Evolutionary conservation across 2,113 vertebrate species (phyloP).

Genomic region (Crotalus horridus): DNA sequence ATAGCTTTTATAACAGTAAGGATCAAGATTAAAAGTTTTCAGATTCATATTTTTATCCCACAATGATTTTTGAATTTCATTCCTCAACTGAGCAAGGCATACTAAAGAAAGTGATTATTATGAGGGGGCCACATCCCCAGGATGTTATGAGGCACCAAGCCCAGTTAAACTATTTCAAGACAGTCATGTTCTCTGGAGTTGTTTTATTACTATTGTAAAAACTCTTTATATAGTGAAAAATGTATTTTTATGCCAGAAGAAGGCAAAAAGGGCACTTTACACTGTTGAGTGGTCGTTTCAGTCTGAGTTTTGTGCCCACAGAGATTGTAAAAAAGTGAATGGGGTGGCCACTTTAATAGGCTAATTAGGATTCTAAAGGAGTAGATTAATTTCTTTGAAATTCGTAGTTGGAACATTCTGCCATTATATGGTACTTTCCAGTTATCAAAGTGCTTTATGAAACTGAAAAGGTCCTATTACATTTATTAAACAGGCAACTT

Average conservation of each 20-base stretch:
- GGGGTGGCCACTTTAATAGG: constrained; percentile 63
- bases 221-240: constrained; percentile 80
- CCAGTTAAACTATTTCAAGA: constrained; percentile 80
- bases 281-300: constrained; percentile 74
- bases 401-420: constrained; percentile 76
- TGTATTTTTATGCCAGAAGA: constrained; percentile 80
- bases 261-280: constrained; percentile 78
- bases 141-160: constrained; percentile 72
- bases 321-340: constrained; percentile 76
- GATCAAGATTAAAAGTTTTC: constrained; percentile 71
- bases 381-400: constrained; percentile 80
- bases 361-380: constrained; percentile 72
- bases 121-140: constrained; percentile 68
- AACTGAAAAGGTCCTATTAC: constrained; percentile 75
- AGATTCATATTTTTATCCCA: constrained; percentile 75
- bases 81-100: constrained; percentile 74
- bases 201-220: constrained; percentile 83
- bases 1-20: constrained; percentile 69
- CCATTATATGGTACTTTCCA: constrained; percentile 77
- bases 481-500: constrained; percentile 74
- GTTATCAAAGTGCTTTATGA: constrained; percentile 80
- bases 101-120: constrained; percentile 73
- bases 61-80: constrained; percentile 76
- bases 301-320: constrained; percentile 68
- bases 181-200: constrained; percentile 79